A percentile compares a stretch with the other conserved stretches of the same genome.
Evolutionary conservation across 2,113 vertebrate species (phyloP).

Genomic region (Probosciger aterrimus): DNA sequence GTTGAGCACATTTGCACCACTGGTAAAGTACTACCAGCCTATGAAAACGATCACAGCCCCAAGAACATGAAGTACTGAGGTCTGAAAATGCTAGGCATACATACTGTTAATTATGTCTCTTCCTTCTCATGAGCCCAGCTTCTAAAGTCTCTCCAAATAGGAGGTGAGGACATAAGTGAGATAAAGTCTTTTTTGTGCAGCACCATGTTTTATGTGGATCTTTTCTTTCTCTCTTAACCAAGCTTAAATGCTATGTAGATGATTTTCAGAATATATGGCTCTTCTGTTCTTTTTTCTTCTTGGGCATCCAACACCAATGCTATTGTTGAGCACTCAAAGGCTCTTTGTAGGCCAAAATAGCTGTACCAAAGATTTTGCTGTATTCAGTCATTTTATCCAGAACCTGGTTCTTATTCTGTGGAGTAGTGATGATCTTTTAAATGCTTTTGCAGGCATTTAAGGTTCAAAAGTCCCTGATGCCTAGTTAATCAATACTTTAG

Average conservation of each 20-base stretch:
- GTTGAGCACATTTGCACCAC: not conserved
- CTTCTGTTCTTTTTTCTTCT: slow-evolving; percentile 27
- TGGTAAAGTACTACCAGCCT: not conserved
- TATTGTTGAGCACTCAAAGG: slow-evolving; percentile 54
- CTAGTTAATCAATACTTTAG: slow-evolving; percentile 65
- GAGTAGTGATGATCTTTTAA: slow-evolving; percentile 41
- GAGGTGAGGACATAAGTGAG: slow-evolving; percentile 16
- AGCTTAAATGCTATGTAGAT: slow-evolving; percentile 4
- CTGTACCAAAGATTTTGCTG: slow-evolving; percentile 21
- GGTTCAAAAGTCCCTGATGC: slow-evolving; percentile 49
- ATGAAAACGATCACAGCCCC: not conserved
- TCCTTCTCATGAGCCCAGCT: not conserved
- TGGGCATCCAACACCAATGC: not conserved
- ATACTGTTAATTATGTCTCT: not conserved
- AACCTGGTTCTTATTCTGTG: slow-evolving; percentile 39
- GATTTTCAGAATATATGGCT: slow-evolving; percentile 14
- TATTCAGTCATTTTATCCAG: slow-evolving; percentile 26
- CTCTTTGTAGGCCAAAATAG: slow-evolving; percentile 55
- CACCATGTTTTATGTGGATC: slow-evolving; percentile 8
- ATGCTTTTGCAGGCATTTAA: slow-evolving; percentile 46
- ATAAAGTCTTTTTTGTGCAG: not conserved
- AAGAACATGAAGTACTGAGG: not conserved
- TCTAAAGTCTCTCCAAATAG: slow-evolving; percentile 1
- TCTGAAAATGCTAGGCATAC: not conserved
- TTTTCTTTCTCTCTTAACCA: slow-evolving; percentile 13